A percentile compares a stretch with the other conserved stretches of the same genome.
These are phyloP conservation scores for Apotomis capreana DNA, from an alignment of 2,888 invertebrate species.

Conservation along the genomic window DNA sequence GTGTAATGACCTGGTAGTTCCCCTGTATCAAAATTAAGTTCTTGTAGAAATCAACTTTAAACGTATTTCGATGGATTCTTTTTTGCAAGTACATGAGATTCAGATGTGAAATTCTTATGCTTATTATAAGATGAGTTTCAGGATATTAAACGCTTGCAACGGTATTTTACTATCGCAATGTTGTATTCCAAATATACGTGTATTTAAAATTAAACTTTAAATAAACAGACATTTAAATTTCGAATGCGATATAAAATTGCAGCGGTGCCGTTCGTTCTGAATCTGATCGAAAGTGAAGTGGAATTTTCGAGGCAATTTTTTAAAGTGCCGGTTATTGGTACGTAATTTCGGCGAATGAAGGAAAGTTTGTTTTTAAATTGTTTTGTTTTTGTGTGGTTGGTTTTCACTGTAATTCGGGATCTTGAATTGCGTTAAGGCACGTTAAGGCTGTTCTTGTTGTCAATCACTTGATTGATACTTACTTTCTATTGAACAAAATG, in stretches of 20 bases:
- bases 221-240: background rate
- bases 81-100: background rate
- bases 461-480: no score
- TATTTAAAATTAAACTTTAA: slow-evolving; percentile 15
- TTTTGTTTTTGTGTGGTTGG: background rate
- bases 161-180: background rate
- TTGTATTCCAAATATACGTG: background rate
- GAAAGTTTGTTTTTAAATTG: slow-evolving; percentile 26
- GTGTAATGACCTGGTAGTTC: background rate
- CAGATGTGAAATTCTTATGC: background rate
- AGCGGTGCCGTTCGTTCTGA: background rate
- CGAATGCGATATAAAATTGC: background rate
- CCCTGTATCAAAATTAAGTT: background rate
- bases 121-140: slow-evolving; percentile 1
- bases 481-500: no score
- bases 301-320: slow-evolving; percentile 16
- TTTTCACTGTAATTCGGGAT: slow-evolving; percentile 14
- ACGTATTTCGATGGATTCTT: background rate
- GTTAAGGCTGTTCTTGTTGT: background rate
- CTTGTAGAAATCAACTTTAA: background rate
- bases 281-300: slow-evolving; percentile 31
- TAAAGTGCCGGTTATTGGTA: slow-evolving; percentile 7
- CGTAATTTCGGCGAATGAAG: slow-evolving; percentile 8
- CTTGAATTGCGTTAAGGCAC: background rate
- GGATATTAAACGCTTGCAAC: background rate